phyloP scores from a whole-genome alignment of 2,113 vertebrate species.

The Thamnaconus septentrionalis region DNA sequence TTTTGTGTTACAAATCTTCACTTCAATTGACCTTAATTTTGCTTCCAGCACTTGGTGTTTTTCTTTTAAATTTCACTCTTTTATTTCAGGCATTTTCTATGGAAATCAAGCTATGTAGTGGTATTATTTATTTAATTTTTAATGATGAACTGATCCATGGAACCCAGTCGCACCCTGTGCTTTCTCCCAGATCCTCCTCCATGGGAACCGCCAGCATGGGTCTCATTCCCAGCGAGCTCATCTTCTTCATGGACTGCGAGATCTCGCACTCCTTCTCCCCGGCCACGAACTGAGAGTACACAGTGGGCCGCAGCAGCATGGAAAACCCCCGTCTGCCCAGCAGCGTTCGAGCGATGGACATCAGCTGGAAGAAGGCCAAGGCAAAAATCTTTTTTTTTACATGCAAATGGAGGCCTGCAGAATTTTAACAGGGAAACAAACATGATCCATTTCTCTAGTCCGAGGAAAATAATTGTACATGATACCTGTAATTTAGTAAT shows the following conservation, averaged over 20 bases:
- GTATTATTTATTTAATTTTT: neutral
- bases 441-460: no score
- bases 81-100: neutral
- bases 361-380: constrained; percentile 68
- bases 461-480: no score
- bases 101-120: neutral
- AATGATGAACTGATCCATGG: no score
- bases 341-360: constrained; percentile 70
- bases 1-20: no score
- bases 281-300: constrained; percentile 90
- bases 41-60: neutral
- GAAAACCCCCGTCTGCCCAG: constrained; percentile 76
- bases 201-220: constrained; percentile 89
- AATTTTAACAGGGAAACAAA: no score
- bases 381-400: no score
- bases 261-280: constrained; percentile 83
- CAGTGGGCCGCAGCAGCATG: constrained; percentile 72
- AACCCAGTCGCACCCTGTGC: constrained; percentile 50
- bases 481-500: no score
- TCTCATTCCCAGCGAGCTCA: constrained; percentile 76
- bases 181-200: constrained; percentile 85
- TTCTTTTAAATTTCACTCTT: neutral
- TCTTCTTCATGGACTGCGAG: constrained; percentile 74
- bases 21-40: no score
- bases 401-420: no score